Evolutionary conservation across 2,797 vertebrate species (phyloP), one percentile per base, ranked within the genome.

Genomic region (Silurus aristotelis): DNA sequence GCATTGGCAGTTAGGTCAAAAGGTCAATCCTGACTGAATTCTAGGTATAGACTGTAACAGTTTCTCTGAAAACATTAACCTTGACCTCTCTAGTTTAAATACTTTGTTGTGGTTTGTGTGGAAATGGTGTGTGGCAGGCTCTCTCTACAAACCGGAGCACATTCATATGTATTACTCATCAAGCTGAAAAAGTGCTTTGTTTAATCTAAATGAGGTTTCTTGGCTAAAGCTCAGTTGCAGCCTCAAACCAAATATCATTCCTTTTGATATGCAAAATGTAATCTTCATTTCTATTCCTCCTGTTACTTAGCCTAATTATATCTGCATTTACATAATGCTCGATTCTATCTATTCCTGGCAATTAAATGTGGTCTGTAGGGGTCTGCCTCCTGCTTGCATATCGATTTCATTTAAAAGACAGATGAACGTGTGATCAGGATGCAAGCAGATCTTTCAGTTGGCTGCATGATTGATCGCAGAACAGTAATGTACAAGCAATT

Each of bases 381-480:
- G 64, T 27, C 67, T 52, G 1, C 52, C 31, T 79, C 52, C 52
- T n/a, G 27, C 43, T 60, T 60, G 20, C 31, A 20, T 25, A 12
- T 85, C 7, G 48, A 20, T 64, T 64, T 73, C 6, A 80, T 73
- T 64, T 64, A 72, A 85, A 85, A 56, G 43, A 80, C 27, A 19
- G 27, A 80, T 20, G 78, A 25, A 55, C 60, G 14, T 27, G 25
- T 80, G 78, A 46, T 66, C 27, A 66, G 60, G 48, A 64, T 56
- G 27, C 46, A 48, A 27, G 55, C 14, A 3, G 60, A 48, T 75
- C 22, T 52, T 66, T 46, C 76, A 1, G 58, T 72, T 63, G 27
- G 78, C 10, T 61, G 64, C 60, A n/a, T 63, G 73, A 86, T 71
- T 77, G 64, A 86, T 82, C 25, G 48, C 80, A 77, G 38, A 55